These are phyloP conservation scores for Gobiocypris rarus DNA, from an alignment of 2,113 vertebrate species.

Conservation along the genomic window DNA sequence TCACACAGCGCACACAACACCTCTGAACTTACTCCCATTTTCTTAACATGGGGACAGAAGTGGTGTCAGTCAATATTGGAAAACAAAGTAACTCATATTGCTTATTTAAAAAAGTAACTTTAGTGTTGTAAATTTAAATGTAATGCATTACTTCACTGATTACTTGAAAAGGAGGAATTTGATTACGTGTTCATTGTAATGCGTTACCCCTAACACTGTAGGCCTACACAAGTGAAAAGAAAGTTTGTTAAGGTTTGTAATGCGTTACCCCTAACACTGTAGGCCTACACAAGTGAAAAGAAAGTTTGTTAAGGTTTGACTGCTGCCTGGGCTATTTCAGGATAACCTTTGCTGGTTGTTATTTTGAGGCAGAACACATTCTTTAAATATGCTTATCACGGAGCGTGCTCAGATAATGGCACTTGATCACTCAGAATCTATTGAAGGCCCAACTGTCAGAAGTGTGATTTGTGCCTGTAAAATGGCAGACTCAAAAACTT, in stretches of 20 bases:
- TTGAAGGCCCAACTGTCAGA: not conserved
- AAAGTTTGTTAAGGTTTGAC: not conserved
- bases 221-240: not conserved
- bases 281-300: not conserved
- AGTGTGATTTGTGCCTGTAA: not conserved
- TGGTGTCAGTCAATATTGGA: too few species aligned
- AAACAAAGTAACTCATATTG: too few species aligned
- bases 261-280: too few species aligned
- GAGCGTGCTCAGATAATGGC: not conserved
- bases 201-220: too few species aligned
- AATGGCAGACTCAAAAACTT: not conserved
- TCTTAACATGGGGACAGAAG: too few species aligned
- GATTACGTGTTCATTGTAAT: too few species aligned
- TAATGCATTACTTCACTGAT: too few species aligned
- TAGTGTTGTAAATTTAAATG: too few species aligned
- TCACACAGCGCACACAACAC: too few species aligned
- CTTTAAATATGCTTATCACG: not conserved
- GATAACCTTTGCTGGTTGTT: slow-evolving; percentile 24
- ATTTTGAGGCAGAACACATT: slow-evolving; percentile 14
- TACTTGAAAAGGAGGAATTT: too few species aligned
- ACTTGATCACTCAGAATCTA: not conserved
- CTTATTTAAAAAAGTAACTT: too few species aligned
- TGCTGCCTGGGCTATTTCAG: not conserved
- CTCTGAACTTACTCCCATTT: too few species aligned
- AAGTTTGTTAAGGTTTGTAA: not conserved